Evolutionary conservation across 2,888 invertebrate species (phyloP), one percentile per base, ranked within the genome.

Genomic region (Cloeon dipterum): DNA sequence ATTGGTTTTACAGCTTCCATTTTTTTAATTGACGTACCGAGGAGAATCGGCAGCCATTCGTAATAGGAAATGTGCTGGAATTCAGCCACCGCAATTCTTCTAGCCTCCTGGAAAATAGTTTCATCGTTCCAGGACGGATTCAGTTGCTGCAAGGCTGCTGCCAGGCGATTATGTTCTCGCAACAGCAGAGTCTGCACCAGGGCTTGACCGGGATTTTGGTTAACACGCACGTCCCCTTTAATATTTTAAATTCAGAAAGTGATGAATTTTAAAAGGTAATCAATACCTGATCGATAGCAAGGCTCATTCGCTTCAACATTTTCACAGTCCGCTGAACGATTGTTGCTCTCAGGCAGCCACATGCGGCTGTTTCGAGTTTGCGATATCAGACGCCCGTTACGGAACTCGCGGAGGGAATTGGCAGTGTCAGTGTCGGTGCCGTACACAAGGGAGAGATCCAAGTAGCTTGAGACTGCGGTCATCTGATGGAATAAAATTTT

Each of bases 391-490:
- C 72, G 63, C 0, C 86, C 86, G 1, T 73, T 74, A 29, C 60
- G 57, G 47, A 68, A 67, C 7, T 71, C 64, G 5, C 86, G 63
- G 16, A 85, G 58, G 18, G 67, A 66, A 7, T 62, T 60, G 13
- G 73, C 70, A 42, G 74, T 69, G 25, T 65, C 58, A 11, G 65
- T 63, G 3, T 65, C 72, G 42, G 72, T 79, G 2, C 86, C 86
- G 49, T 86, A 88, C 2, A 85, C 74, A 21, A 77, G 54, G 0
- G 85, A 85, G 3, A 75, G 60, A 50, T 86, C 85, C 61, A 85
- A 57, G 52, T 58, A 79, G 10, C 74, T 70, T 20, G 77, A 75
- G 1, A 78, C 73, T 10, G 62, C 63, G 7, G 71, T 64, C 19
- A 76, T 45, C 74, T 76, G 46, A 10, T 52, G n/a, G n/a, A n/a